These are phyloP conservation scores for Clunio marinus DNA, from an alignment of 2,888 invertebrate genomes.

Conservation along the genomic window DNA sequence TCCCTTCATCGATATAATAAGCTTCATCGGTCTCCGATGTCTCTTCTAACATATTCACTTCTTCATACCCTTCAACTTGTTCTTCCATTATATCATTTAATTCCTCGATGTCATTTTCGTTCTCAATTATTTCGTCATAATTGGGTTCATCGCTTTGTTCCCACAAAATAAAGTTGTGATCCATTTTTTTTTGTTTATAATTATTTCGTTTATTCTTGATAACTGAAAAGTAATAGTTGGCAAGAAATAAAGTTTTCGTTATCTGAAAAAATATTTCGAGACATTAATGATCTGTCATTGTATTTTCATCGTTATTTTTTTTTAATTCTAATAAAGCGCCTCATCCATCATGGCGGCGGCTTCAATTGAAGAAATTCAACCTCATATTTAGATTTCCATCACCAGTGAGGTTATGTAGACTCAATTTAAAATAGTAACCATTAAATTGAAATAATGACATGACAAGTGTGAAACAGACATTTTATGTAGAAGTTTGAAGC, in stretches of 20 bases:
- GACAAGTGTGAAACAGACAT: background rate
- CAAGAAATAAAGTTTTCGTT: too few relatives aligned
- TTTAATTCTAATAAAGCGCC: too few relatives aligned
- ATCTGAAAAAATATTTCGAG: too few relatives aligned
- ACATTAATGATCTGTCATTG: too few relatives aligned
- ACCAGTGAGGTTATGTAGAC: slow-evolving; percentile 30
- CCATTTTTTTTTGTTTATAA: too few relatives aligned
- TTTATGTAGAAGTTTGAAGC: background rate
- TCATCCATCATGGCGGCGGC: slow-evolving; percentile 35
- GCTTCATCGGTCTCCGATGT: slow-evolving; percentile 1
- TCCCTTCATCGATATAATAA: slow-evolving; percentile 41
- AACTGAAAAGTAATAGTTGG: slow-evolving; percentile 1
- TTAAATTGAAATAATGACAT: background rate
- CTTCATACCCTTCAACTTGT: slow-evolving; percentile 34
- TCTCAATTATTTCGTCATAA: slow-evolving; percentile 33
- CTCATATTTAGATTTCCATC: background rate
- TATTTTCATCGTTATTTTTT: too few relatives aligned
- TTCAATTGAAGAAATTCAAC: slow-evolving; percentile 23
- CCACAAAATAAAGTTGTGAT: slow-evolving; percentile 33
- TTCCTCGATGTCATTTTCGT: background rate
- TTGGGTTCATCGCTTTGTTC: background rate
- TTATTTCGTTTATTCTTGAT: too few relatives aligned
- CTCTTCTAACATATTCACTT: slow-evolving; percentile 21
- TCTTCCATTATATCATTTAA: slow-evolving; percentile 30
- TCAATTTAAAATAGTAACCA: background rate